These are phyloP conservation scores for Drosophila borealis DNA, from an alignment of 2,888 invertebrate species.

Conservation along the genomic window DNA sequence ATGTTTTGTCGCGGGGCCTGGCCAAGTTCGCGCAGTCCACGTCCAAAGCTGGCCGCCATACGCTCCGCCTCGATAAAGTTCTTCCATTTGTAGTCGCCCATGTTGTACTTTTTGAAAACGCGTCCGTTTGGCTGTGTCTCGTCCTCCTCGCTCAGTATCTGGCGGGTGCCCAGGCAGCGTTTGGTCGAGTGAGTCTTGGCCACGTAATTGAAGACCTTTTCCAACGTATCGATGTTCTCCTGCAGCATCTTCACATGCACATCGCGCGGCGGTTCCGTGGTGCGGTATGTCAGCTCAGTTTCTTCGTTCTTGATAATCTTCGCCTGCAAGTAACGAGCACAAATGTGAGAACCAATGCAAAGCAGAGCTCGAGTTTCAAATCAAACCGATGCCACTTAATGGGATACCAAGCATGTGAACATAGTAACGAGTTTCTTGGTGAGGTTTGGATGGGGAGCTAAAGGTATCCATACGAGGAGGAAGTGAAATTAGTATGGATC, in stretches of 20 bases:
- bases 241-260: slow-evolving; percentile 91
- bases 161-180: slow-evolving; percentile 94
- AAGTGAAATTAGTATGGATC: slow-evolving; percentile 11
- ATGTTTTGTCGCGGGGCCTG: slow-evolving; percentile 90
- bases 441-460: background rate
- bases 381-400: background rate
- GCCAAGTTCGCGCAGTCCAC: slow-evolving; percentile 93
- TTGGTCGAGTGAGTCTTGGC: slow-evolving; percentile 90
- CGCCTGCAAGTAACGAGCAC: slow-evolving; percentile 86
- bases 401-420: slow-evolving; percentile 4
- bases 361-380: background rate
- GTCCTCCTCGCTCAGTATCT: slow-evolving; percentile 96
- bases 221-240: slow-evolving; percentile 92
- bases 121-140: slow-evolving; percentile 97
- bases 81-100: slow-evolving; percentile 97
- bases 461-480: background rate
- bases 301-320: slow-evolving; percentile 88
- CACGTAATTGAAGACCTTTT: slow-evolving; percentile 93
- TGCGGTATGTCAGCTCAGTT: slow-evolving; percentile 90
- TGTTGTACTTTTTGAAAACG: slow-evolving; percentile 97
- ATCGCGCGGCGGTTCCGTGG: slow-evolving; percentile 89
- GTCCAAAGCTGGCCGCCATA: slow-evolving; percentile 92
- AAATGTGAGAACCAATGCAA: background rate
- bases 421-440: background rate
- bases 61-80: slow-evolving; percentile 90